Evolutionary conservation across 2,888 invertebrate species (phyloP).

Genomic region (Agonum fuliginosum): DNA sequence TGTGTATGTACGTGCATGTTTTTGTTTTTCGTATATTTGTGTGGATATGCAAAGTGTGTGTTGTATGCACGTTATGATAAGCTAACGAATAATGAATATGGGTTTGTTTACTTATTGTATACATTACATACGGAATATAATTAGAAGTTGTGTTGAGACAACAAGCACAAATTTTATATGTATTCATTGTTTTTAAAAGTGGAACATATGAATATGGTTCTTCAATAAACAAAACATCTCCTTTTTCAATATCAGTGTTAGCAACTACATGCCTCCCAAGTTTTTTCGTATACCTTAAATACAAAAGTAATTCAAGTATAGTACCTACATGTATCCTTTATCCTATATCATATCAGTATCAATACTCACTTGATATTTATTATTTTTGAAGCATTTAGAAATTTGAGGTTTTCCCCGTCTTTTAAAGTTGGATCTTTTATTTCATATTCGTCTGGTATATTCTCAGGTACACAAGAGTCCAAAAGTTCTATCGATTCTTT

Average conservation of each 20-base stretch:
- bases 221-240: conserved; percentile 1
- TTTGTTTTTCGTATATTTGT: too few relatives aligned
- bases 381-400: not conserved
- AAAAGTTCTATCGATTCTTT: not conserved
- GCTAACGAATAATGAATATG: too few relatives aligned
- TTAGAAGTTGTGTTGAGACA: not conserved
- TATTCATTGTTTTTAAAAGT: not conserved
- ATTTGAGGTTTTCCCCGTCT: conserved; percentile 10
- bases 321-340: not conserved
- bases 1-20: too few relatives aligned
- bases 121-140: conserved; percentile 36
- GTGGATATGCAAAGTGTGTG: too few relatives aligned
- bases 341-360: not conserved
- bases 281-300: conserved; percentile 3
- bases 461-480: not conserved
- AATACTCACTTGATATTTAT: not conserved
- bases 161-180: not conserved
- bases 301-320: not conserved
- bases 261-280: conserved; percentile 8
- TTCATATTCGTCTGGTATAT: not conserved
- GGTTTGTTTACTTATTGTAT: not conserved
- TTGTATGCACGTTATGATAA: too few relatives aligned
- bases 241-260: not conserved
- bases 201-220: conserved; percentile 2
- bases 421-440: not conserved